Conservation (phyloP, 2,888 invertebrate species). For the Malacosoma neustria region DNA sequence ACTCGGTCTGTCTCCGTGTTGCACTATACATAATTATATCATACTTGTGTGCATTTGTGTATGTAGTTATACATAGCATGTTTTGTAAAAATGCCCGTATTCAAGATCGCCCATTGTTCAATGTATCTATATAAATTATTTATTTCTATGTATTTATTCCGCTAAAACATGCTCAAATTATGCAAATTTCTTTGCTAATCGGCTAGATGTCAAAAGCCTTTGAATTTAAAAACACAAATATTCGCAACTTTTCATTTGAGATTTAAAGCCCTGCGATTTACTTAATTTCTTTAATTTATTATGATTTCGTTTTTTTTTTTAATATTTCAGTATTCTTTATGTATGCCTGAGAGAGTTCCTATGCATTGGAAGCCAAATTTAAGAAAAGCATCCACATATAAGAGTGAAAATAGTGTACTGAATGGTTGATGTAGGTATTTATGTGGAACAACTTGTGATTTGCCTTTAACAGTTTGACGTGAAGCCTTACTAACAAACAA, state of each 20-base stretch:
- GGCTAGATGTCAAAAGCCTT: background rate
- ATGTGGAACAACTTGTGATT: constrained; percentile 20
- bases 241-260: background rate
- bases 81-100: constrained; percentile 39
- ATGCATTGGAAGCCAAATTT: constrained; percentile 75
- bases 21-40: constrained; percentile 46
- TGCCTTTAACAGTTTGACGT: constrained; percentile 15
- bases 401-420: constrained; percentile 74
- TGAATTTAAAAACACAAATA: background rate
- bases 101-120: constrained; percentile 1
- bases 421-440: constrained; percentile 71
- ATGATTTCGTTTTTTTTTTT: constrained; percentile 25
- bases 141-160: background rate
- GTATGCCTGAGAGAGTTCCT: constrained; percentile 74
- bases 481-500: constrained; percentile 27
- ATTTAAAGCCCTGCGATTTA: background rate
- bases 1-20: constrained; percentile 67
- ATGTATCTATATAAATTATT: background rate
- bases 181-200: background rate
- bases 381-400: constrained; percentile 73
- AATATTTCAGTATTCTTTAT: constrained; percentile 71
- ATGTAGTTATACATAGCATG: constrained; percentile 58
- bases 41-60: constrained; percentile 50
- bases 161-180: background rate
- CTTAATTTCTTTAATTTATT: background rate